Evolutionary conservation across 2,888 invertebrate genomes (phyloP), one percentile per base, ranked within the genome.

Genomic region (Pelosia muscerda): DNA sequence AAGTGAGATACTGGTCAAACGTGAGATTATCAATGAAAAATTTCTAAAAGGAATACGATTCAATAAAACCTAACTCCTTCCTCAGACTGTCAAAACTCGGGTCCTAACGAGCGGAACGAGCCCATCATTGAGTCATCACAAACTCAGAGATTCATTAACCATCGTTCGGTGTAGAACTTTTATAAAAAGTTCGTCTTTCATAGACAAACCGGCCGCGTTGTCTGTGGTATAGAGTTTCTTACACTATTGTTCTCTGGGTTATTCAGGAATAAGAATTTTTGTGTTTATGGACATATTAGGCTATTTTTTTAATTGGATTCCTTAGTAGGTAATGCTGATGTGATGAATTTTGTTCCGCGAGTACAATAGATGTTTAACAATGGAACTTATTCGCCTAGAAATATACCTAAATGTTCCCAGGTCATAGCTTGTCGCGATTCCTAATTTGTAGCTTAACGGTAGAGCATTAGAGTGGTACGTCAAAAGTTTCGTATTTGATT

Each of bases 111-210:
- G n/a, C 54, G 13, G 23, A n/a, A 19, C n/a, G 49, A 49, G n/a
- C 49, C 19, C 23, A 23, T 13, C 13, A 25, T 23, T 23, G 25
- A 55, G 54, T 10, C 10, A 55, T 55, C 38, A 9, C 38, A 38
- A 15, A 38, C 38, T 38, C 54, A 4, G 13, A 49, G 23, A 55
- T 55, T 55, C 54, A 55, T 55, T 55, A 55, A 55, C 54, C 22
- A 55, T 55, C 9, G 22, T 25, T 55, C 54, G 54, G 54, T 55
- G 13, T 5, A 13, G 13, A 19, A 25, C 54, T 55, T 25, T 25
- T 23, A 55, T 55, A 55, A 55, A 55, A 55, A 55, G 6, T 23
- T 5, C 54, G 54, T 25, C 54, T 55, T 55, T 55, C 23, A 55
- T 55, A 55, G 49, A 49, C n/a, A 49, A 49, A 49, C 19, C 49